These are phyloP conservation scores for Parnassius glacialis DNA, from an alignment of 2,888 invertebrate genomes.

Conservation along the genomic window DNA sequence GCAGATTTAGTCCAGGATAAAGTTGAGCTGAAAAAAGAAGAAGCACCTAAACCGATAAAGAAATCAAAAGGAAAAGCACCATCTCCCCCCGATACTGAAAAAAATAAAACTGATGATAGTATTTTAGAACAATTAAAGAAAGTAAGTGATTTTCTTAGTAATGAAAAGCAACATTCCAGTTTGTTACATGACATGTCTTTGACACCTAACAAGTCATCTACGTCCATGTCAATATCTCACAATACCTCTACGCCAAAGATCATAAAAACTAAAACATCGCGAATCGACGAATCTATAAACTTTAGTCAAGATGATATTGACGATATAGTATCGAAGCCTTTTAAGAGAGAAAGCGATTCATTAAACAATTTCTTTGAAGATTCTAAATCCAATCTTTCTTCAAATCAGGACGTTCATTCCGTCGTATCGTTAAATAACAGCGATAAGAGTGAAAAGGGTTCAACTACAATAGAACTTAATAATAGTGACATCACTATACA, in stretches of 20 bases:
- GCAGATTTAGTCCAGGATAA: conserved; percentile 57
- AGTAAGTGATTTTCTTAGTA: conserved; percentile 65
- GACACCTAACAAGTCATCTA: conserved; percentile 36
- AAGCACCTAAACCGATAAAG: conserved; percentile 66
- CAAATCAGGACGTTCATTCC: conserved; percentile 69
- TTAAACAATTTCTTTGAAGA: conserved; percentile 72
- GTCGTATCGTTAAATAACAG: conserved; percentile 70
- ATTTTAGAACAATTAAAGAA: conserved; percentile 68
- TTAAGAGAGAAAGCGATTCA: conserved; percentile 72
- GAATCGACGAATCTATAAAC: conserved; percentile 67
- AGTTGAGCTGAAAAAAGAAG: conserved; percentile 56
- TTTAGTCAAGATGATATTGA: conserved; percentile 78
- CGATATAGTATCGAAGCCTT: conserved; percentile 75
- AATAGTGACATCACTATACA: conserved; percentile 88
- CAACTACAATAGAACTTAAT: conserved; percentile 87
- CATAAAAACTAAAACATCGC: conserved; percentile 61
- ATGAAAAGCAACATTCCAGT: conserved; percentile 69
- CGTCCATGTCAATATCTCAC: conserved; percentile 48
- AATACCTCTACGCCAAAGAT: conserved; percentile 77
- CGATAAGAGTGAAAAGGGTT: conserved; percentile 75
- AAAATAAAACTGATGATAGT: conserved; percentile 73
- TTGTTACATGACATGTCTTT: conserved; percentile 47
- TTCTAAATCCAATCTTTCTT: conserved; percentile 72
- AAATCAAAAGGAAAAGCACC: conserved; percentile 88
- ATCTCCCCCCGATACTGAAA: conserved; percentile 82